A percentile compares a stretch with the other conserved stretches of the same genome.
phyloP scores from a whole-genome alignment of 1,140 invertebrate genomes.

The Drosophila athabasca region DNA sequence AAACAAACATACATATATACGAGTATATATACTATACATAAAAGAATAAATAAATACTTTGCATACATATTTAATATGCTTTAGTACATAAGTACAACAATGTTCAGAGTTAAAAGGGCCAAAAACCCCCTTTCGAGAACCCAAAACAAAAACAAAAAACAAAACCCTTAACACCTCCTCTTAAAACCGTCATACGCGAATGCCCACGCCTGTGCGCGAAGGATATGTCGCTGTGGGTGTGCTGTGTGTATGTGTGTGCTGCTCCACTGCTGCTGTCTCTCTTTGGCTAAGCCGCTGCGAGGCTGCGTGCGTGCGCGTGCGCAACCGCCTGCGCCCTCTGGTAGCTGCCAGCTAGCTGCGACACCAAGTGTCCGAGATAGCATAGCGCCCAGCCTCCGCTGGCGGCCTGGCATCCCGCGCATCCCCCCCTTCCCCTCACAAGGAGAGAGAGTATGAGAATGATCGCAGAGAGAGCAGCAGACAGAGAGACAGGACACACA shows the following conservation, averaged over 20 bases:
- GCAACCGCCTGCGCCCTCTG: constrained; percentile 1
- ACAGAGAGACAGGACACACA: constrained; percentile 38
- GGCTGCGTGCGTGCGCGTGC: constrained; percentile 28
- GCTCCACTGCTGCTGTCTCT: constrained; percentile 21
- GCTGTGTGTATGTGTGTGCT: too few relatives aligned
- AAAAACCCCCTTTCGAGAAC: constrained; percentile 4
- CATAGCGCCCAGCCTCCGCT: constrained; percentile 40
- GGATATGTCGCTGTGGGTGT: background rate
- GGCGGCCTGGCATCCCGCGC: constrained; percentile 48
- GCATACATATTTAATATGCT: constrained; percentile 68
- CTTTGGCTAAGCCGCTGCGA: constrained; percentile 57
- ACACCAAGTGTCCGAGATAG: constrained; percentile 58
- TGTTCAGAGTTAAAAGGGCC: constrained; percentile 24
- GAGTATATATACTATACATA: constrained; percentile 38
- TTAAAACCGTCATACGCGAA: constrained; percentile 19
- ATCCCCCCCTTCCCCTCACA: constrained; percentile 33
- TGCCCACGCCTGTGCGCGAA: constrained; percentile 50
- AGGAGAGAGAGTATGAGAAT: constrained; percentile 79
- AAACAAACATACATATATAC: constrained; percentile 45
- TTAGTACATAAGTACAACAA: constrained; percentile 56
- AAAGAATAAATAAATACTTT: constrained; percentile 51
- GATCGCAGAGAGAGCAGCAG: constrained; percentile 61
- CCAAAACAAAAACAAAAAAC: too few relatives aligned
- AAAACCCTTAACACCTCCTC: background rate
- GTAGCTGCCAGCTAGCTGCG: constrained; percentile 15